Conservation (phyloP, 2,888 invertebrate genomes). For the Dynastes hyllus region DNA sequence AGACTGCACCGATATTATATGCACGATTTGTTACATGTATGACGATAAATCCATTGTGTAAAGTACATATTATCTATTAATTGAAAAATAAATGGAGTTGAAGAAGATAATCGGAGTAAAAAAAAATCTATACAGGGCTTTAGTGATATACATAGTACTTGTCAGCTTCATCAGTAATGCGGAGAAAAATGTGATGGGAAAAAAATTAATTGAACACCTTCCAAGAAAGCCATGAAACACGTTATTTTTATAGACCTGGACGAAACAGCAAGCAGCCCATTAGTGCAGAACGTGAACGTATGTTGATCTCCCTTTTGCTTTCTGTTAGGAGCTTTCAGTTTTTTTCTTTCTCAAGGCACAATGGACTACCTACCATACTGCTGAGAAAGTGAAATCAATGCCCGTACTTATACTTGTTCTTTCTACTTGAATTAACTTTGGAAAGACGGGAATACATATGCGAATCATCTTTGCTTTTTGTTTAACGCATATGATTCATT, state of each 20-base stretch:
- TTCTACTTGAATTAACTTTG: not conserved
- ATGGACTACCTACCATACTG: constrained; percentile 1
- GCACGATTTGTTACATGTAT: not conserved
- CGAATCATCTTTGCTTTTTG: no score
- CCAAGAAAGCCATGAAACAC: constrained; percentile 27
- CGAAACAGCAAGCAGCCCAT: constrained; percentile 26
- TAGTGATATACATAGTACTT: not conserved
- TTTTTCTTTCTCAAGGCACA: not conserved
- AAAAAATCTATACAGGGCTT: not conserved
- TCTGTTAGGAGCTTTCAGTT: not conserved
- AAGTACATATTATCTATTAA: no score
- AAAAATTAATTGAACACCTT: constrained; percentile 35
- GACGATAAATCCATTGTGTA: no score
- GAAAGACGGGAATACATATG: not conserved
- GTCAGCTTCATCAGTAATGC: constrained; percentile 24
- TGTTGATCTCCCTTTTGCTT: constrained; percentile 27
- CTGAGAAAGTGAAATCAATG: constrained; percentile 3
- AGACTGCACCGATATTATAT: not conserved
- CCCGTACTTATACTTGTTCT: not conserved
- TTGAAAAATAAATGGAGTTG: no score
- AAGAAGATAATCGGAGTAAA: no score
- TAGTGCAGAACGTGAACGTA: constrained; percentile 31
- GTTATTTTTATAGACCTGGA: constrained; percentile 28
- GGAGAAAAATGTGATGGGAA: constrained; percentile 4
- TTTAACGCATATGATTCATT: no score